Base-by-base conservation (phyloP, 1,140 invertebrate genomes). In the Manduca sexta region DNA sequence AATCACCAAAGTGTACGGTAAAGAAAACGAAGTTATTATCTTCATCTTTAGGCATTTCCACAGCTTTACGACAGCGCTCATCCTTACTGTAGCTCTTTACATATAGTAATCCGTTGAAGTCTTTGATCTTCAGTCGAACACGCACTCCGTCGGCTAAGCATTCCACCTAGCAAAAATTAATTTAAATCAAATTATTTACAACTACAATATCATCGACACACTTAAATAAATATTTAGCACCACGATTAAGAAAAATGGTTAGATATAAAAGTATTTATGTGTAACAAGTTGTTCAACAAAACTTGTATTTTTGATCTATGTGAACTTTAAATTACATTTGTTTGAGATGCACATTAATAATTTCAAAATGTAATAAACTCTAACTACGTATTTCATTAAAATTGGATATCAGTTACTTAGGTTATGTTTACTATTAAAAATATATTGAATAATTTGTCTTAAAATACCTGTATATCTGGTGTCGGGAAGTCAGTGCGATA, bases 31-130 rank as follows among this genome's bases (percentile, higher is more conserved):
- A 91, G 51, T 88, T 88, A 50, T 88, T 88, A 30, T 91, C 89
- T 31, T 89, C 86, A 12, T 91, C 89, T 60, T 92, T 90, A 7
- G 92, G 88, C 52, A 93, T 86, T 12, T 92, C 92, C 4, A 97
- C 91, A 0, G 95, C 90, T 37, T 92, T 88, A 56, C 95, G 88
- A 79, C 96, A 98, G 38, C 95, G 89, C 71, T 95, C 94, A 63
- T 97, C 94, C 75, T 97, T 97, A 69, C 95, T 97, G 74, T 97
- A 94, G 7, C 96, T 95, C 87, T 97, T 97, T 0, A 98, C 96
- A 64, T 98, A 98, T 0, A 98, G 84, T 1, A 98, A 92, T 2
- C 96, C 96, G 61, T 97, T 95, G 73, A 97, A 97, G 37, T 93
- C 93, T 60, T 92, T 90, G 30, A 96, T 91, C 60, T 93, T 91